Conservation (phyloP, 1,140 invertebrate genomes). For the Polypedilum pembai region DNA sequence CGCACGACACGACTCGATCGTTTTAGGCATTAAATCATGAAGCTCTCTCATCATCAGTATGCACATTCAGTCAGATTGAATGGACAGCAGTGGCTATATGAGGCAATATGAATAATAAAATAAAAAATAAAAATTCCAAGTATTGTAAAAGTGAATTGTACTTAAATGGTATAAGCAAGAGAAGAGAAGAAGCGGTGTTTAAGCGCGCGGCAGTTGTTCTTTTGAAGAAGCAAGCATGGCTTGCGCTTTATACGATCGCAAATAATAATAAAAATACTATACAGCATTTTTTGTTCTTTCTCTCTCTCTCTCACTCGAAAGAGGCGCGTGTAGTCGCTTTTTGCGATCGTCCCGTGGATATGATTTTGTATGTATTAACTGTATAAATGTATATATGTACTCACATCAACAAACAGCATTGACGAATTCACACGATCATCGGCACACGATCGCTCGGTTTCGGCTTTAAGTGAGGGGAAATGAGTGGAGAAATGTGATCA, state of each 20-base stretch:
- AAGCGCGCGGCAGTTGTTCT: constrained; percentile 10
- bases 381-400: neutral
- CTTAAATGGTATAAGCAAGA: constrained; percentile 14
- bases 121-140: neutral
- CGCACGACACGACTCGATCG: constrained; percentile 15
- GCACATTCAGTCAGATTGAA: no score
- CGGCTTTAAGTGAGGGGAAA: neutral
- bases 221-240: neutral
- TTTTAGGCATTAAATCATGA: constrained; percentile 21
- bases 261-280: no score
- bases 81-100: no score
- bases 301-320: no score
- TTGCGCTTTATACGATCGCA: neutral
- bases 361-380: neutral
- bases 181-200: constrained; percentile 10
- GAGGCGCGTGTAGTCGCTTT: constrained; percentile 24
- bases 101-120: neutral
- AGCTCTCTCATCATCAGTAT: no score
- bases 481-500: neutral
- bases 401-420: neutral
- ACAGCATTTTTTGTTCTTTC: neutral
- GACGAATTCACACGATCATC: neutral
- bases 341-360: neutral
- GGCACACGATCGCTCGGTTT: neutral
- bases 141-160: constrained; percentile 19